phyloP scores from a whole-genome alignment of 1,140 invertebrate species.

The Drosophila azteca region DNA sequence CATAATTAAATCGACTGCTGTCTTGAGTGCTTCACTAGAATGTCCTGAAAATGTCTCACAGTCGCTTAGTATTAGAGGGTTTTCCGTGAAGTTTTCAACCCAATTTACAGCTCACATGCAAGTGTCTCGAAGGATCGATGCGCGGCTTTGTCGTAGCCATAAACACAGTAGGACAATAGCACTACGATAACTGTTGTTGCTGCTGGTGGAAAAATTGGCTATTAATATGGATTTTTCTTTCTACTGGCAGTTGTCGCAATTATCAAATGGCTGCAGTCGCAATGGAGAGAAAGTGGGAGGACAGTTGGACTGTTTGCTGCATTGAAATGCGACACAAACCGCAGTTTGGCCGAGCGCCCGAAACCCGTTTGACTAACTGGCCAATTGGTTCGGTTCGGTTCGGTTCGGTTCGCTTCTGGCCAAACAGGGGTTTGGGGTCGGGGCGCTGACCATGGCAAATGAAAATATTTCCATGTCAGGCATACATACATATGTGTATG shows the following conservation, averaged over 20 bases:
- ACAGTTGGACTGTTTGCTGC: constrained; percentile 58
- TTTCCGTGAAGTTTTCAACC: constrained; percentile 48
- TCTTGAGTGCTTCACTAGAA: constrained; percentile 31
- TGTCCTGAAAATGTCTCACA: constrained; percentile 45
- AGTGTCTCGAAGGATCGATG: constrained; percentile 64
- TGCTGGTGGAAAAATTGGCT: constrained; percentile 39
- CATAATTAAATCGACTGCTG: constrained; percentile 67
- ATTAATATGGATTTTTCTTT: constrained; percentile 65
- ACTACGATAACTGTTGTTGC: constrained; percentile 3
- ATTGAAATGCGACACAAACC: constrained; percentile 69
- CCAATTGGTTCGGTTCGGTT: constrained; percentile 49
- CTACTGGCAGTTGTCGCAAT: constrained; percentile 39
- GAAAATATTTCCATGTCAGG: constrained; percentile 51
- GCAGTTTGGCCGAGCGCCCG: constrained; percentile 68
- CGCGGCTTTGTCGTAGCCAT: constrained; percentile 60
- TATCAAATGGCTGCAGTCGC: constrained; percentile 65
- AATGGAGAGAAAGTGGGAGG: constrained; percentile 44
- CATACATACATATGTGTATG: constrained; percentile 43
- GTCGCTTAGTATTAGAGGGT: constrained; percentile 25
- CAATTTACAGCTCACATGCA: constrained; percentile 64
- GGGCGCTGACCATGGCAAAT: constrained; percentile 30
- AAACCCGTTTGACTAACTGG: constrained; percentile 57
- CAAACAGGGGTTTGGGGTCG: constrained; percentile 20
- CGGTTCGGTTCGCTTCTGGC: constrained; percentile 14
- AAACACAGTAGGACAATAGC: constrained; percentile 35